Evolutionary conservation across 2,113 vertebrate species (phyloP).

Genomic region (Daphoenositta chrysoptera): DNA sequence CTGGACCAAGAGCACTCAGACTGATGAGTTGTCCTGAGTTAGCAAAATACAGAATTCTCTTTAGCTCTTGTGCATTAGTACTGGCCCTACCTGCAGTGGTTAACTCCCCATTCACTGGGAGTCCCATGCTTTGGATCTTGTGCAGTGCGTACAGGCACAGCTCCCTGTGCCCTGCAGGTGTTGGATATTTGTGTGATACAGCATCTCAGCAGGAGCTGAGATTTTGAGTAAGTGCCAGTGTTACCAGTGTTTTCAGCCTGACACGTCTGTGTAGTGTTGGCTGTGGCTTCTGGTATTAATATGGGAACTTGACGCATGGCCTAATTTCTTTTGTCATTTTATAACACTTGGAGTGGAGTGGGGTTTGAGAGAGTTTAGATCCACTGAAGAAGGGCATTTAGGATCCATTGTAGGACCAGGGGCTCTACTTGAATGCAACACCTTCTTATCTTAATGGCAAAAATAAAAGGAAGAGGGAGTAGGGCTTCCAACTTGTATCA

Average conservation of each 20-base stretch:
- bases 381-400: background rate
- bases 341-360: background rate
- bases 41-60: background rate
- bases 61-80: background rate
- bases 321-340: background rate
- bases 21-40: background rate
- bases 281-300: background rate
- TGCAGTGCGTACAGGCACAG: accelerated
- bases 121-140: background rate
- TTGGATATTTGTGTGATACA: background rate
- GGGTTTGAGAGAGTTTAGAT: background rate
- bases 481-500: background rate
- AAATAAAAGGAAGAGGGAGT: accelerated
- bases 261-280: background rate
- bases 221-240: background rate
- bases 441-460: background rate
- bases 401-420: background rate
- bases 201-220: background rate
- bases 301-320: background rate
- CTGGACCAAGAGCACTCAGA: background rate
- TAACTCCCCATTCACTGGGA: background rate
- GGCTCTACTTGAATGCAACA: background rate
- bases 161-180: background rate
- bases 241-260: background rate
- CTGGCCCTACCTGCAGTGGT: background rate